phyloP scores from a whole-genome alignment of 2,797 vertebrate species.

The Enteromius anoplus region DNA sequence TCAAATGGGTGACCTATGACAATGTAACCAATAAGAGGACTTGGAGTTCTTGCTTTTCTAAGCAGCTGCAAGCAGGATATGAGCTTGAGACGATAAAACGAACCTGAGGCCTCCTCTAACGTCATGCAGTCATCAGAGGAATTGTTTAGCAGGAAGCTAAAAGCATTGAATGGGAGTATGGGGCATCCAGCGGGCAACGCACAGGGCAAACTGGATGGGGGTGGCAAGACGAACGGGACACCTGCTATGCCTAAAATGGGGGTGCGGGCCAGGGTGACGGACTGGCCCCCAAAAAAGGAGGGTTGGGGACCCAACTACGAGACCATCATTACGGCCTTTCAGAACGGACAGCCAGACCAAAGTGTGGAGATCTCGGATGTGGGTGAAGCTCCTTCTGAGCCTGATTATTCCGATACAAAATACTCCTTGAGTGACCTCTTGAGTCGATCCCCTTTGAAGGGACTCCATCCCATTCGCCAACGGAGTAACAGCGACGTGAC shows the following conservation, averaged over 20 bases:
- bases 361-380: conserved; percentile 73
- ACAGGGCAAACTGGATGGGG: conserved; percentile 80
- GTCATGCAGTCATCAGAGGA: conserved; percentile 94
- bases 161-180: conserved; percentile 88
- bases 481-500: conserved; percentile 98
- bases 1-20: conserved; percentile 68
- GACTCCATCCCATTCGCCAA: conserved; percentile 92
- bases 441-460: conserved; percentile 85
- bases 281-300: conserved; percentile 94
- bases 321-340: conserved; percentile 78
- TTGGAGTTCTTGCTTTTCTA: conserved; percentile 69
- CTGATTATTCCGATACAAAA: conserved; percentile 83
- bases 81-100: conserved; percentile 85
- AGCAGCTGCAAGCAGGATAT: conserved; percentile 77
- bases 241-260: conserved; percentile 98
- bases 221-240: conserved; percentile 85
- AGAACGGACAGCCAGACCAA: conserved; percentile 88
- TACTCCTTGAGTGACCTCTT: conserved; percentile 87
- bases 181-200: conserved; percentile 81
- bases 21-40: conserved; percentile 73
- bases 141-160: conserved; percentile 91
- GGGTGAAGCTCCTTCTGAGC: conserved; percentile 78
- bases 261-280: conserved; percentile 91
- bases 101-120: conserved; percentile 82
- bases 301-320: conserved; percentile 87